Conservation (phyloP, 2,113 vertebrate genomes). For the Helogale parvula region DNA sequence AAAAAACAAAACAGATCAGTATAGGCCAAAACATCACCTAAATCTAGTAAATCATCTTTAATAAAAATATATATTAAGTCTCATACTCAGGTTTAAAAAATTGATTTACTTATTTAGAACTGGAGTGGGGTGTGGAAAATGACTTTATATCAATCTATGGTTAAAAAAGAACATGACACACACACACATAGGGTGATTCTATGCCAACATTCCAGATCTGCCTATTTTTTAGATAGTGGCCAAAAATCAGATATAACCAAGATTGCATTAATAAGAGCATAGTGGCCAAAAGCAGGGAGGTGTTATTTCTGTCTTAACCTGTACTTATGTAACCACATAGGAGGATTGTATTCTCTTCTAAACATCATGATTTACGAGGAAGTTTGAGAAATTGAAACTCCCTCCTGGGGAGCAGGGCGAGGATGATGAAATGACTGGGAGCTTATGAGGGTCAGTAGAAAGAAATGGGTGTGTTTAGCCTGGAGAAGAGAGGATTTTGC, state of each 20-base stretch:
- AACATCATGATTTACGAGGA: neutral
- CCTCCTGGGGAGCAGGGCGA: neutral
- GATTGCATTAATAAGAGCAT: neutral
- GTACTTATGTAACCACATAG: neutral
- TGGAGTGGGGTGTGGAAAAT: neutral
- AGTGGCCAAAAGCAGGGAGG: neutral
- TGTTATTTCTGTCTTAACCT: neutral
- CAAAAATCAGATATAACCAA: neutral
- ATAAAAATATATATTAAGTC: neutral
- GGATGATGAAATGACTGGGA: constrained; percentile 45
- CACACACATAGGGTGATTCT: accelerated
- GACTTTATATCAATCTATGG: neutral
- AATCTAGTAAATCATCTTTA: neutral
- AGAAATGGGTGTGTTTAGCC: constrained; percentile 62
- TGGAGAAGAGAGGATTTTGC: constrained; percentile 13
- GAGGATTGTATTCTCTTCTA: neutral
- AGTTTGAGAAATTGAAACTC: constrained; percentile 36
- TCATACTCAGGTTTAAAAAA: neutral
- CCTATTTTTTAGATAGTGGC: neutral
- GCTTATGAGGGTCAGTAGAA: constrained; percentile 36
- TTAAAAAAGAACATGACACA: neutral
- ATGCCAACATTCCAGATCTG: neutral
- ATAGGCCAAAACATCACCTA: neutral
- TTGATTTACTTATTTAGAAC: neutral
- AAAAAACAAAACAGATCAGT: neutral